A percentile compares a stretch with the other conserved stretches of the same genome.
Evolutionary conservation across 2,888 invertebrate genomes (phyloP).

Genomic region (Abrostola triplasia): DNA sequence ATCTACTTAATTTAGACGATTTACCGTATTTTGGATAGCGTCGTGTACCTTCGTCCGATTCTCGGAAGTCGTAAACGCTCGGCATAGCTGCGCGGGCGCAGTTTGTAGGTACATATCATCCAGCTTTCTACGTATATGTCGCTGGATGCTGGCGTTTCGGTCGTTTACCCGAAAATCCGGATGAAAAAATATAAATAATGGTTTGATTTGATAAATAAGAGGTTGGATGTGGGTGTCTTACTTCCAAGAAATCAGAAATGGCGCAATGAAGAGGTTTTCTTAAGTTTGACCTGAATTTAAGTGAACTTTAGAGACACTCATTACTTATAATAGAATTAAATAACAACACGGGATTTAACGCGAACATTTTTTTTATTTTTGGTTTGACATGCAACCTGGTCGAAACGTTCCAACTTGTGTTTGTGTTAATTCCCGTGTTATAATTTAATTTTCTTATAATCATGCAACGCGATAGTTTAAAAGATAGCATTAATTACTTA

Average conservation of each 20-base stretch:
- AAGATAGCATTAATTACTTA: no score
- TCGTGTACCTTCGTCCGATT: slow-evolving; percentile 66
- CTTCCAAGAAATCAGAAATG: slow-evolving; percentile 39
- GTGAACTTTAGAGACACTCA: no score
- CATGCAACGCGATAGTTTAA: no score
- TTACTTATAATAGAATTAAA: no score
- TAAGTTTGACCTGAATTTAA: slow-evolving; percentile 2
- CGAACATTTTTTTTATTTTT: no score
- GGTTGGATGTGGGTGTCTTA: slow-evolving; percentile 41
- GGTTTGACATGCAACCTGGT: no score
- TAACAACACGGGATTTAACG: no score
- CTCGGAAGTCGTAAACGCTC: slow-evolving; percentile 79
- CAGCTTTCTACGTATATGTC: slow-evolving; percentile 72
- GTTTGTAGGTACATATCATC: slow-evolving; percentile 67
- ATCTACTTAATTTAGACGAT: slow-evolving; percentile 80
- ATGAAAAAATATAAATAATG: slow-evolving; percentile 52
- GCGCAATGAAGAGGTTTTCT: slow-evolving; percentile 12
- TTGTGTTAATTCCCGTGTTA: no score
- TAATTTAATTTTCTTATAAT: no score
- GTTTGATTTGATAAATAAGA: slow-evolving; percentile 46
- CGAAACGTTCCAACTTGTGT: no score
- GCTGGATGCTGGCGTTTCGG: slow-evolving; percentile 58
- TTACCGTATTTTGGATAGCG: slow-evolving; percentile 76
- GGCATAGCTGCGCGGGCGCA: slow-evolving; percentile 63
- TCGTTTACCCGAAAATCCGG: slow-evolving; percentile 50